Percentiles rank a stretch among this genome's conserved stretches.
Conservation (phyloP, 2,113 vertebrate species). For the Serinus canaria region DNA sequence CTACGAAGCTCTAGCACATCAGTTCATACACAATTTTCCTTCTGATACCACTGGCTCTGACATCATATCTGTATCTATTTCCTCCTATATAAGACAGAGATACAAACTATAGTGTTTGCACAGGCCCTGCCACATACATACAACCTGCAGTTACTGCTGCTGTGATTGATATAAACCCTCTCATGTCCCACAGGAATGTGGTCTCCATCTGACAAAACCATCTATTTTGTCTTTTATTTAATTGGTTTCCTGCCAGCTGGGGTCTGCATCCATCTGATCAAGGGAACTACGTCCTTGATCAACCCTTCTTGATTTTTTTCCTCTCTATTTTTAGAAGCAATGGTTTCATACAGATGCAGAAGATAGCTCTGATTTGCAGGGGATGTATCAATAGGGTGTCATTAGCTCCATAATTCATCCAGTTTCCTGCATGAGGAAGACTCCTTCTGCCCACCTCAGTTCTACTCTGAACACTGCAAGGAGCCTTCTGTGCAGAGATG, state of each 20-base stretch:
- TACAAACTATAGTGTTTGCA: not conserved
- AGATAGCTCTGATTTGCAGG: fast-evolving
- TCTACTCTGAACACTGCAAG: not conserved
- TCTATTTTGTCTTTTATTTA: not conserved
- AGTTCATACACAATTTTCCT: not conserved
- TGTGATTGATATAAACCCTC: not conserved
- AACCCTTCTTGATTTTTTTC: not conserved
- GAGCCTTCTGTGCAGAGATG: not conserved
- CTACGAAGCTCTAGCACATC: not conserved
- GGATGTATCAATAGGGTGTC: not conserved
- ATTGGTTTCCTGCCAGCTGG: not conserved
- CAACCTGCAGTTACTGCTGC: not conserved
- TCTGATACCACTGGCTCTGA: not conserved
- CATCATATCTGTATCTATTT: not conserved
- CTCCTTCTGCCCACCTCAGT: not conserved
- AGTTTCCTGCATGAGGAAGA: not conserved
- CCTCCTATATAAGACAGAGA: not conserved
- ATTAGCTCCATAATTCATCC: not conserved
- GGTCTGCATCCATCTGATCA: not conserved
- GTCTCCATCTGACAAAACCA: not conserved
- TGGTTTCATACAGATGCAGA: not conserved
- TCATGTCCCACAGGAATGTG: not conserved
- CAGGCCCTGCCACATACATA: fast-evolving
- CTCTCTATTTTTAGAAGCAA: not conserved
- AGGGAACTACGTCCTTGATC: not conserved